These are phyloP conservation scores for Oreochromis mossambicus DNA, from an alignment of 2,797 vertebrate genomes.

Conservation along the genomic window DNA sequence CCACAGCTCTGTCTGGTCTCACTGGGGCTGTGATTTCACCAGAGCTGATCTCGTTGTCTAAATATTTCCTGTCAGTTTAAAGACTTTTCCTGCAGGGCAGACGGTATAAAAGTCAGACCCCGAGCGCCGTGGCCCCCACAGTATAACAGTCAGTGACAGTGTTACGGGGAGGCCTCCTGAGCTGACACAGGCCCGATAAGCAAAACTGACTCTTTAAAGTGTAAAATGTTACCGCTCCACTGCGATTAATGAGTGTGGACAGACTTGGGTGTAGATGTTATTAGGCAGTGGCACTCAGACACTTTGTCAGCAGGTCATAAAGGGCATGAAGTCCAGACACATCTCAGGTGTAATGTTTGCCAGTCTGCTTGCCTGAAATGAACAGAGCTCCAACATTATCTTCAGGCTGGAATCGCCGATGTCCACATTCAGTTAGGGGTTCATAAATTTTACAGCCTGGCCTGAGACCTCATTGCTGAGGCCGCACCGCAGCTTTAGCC, in stretches of 20 bases:
- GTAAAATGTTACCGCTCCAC: conserved; percentile 23
- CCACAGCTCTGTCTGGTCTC: conserved; percentile 35
- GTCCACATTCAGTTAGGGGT: not conserved
- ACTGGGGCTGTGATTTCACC: conserved; percentile 55
- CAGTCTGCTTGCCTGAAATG: not conserved
- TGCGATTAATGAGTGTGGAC: conserved; percentile 1
- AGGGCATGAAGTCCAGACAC: not conserved
- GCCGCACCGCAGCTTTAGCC: not conserved
- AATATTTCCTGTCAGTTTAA: conserved; percentile 73
- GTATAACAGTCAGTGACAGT: conserved; percentile 5
- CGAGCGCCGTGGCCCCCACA: not conserved
- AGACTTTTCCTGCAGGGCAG: conserved; percentile 63
- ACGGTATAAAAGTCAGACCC: conserved; percentile 52
- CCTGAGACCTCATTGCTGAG: not conserved
- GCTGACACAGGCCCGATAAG: not conserved
- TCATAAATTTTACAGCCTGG: conserved; percentile 7
- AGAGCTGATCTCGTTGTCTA: conserved; percentile 63
- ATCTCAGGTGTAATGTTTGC: not conserved
- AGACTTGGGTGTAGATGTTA: not conserved
- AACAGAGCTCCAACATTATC: not conserved
- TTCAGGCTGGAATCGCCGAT: not conserved
- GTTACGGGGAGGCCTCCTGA: conserved; percentile 18
- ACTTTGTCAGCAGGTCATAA: conserved; percentile 3
- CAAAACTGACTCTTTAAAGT: not conserved
- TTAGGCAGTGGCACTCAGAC: not conserved